Conservation (phyloP, 2,888 invertebrate species). For the Entomobrya proxima region DNA sequence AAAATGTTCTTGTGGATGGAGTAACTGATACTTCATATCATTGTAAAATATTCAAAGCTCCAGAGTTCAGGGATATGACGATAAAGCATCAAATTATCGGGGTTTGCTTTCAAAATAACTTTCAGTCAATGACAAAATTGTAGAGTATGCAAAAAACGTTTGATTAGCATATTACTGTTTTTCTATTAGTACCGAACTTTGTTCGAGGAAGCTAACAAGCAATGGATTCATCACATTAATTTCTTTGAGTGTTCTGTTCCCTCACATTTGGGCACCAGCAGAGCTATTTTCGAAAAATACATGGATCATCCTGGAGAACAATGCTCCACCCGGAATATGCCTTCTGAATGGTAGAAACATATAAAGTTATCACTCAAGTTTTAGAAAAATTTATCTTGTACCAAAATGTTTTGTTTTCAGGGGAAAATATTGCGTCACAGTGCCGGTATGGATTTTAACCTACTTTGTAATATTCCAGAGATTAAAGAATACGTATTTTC, state of each 20-base stretch:
- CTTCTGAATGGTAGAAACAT: conserved; percentile 68
- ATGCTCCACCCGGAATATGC: conserved; percentile 85
- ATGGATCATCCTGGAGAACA: conserved; percentile 82
- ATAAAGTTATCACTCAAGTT: no score
- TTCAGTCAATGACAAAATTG: conserved; percentile 73
- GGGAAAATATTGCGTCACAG: conserved; percentile 59
- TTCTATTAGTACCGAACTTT: conserved; percentile 79
- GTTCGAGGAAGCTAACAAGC: conserved; percentile 79
- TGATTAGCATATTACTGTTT: conserved; percentile 26
- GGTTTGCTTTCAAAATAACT: no score
- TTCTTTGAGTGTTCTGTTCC: conserved; percentile 85
- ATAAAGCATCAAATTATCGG: conserved; percentile 89
- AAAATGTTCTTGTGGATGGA: neutral
- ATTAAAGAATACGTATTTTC: no score
- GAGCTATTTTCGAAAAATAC: conserved; percentile 82
- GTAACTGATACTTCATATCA: conserved; percentile 87
- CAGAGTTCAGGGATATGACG: conserved; percentile 79
- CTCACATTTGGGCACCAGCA: conserved; percentile 51
- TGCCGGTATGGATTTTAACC: no score
- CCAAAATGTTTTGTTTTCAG: no score
- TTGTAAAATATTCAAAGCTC: conserved; percentile 91
- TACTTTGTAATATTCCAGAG: no score
- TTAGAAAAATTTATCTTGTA: no score
- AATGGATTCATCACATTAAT: conserved; percentile 90
- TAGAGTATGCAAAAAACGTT: neutral